Base-by-base conservation (phyloP, 2,113 vertebrate genomes). In the Beaufortia kweichowensis region DNA sequence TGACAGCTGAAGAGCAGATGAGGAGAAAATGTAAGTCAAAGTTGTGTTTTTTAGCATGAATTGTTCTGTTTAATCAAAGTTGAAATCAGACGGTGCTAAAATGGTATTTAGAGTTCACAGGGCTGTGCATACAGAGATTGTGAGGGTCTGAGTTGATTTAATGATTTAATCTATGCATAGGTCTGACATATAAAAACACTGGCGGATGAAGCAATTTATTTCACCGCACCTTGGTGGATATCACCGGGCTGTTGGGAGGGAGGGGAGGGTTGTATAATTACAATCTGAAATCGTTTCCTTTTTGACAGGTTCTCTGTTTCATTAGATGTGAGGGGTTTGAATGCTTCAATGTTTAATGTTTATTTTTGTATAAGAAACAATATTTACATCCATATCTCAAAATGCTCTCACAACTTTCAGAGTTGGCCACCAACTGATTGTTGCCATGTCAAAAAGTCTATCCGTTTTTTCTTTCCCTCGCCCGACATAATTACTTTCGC, bases 381-480 rank as follows among this genome's bases (percentile, higher is more conserved):
- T 50, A 67, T 68, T 31, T 68, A 39, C 23, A 56, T 35, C 48
- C 28, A 70, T 12, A 35, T 12, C 66, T 70, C n/a, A 19, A 60
- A 23, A 59, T 41, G 28, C 29, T 71, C 23, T 43, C 2, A 8
- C 70, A 74, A 74, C 9, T 74, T 73, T 74, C 12, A 10, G 26
- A 74, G 57, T 29, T 43, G 56, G 2, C 4, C 0, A 19, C 10
- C 2, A 28, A 74, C 12, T 7, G 50, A 24, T 56, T 41, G 50
- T 55, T 69, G 67, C 35, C 50, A n/a, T 31, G 9, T 56, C 1
- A 1, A 28, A 59, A 59, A 59, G 24, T 53, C 48, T 21, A 28
- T 28, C 28, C 23, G 24, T 19, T 59, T 72, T 43, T 28, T 15
- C 7, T 23, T 68, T 53, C n/a, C 48, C 48, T 31, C 9, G 2